These are phyloP conservation scores for Benthosema pterotum DNA, from an alignment of 2,797 vertebrate species.

Conservation along the genomic window DNA sequence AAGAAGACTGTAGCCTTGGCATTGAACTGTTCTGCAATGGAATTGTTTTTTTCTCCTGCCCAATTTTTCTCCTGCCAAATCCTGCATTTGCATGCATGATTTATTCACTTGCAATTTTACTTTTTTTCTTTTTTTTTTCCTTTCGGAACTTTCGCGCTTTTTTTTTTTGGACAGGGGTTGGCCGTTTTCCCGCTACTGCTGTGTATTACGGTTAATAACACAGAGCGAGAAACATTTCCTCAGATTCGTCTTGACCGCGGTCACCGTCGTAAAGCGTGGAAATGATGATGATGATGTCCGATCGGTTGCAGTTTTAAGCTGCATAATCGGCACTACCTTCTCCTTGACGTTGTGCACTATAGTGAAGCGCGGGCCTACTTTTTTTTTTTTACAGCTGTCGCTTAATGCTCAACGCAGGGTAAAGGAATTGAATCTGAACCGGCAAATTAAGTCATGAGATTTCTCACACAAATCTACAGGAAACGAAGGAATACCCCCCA, in stretches of 20 bases:
- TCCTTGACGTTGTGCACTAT: too few species aligned
- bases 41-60: slow-evolving; percentile 20
- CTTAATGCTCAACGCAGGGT: too few species aligned
- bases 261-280: too few species aligned
- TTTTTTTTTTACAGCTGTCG: too few species aligned
- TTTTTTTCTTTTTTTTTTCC: slow-evolving; percentile 38
- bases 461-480: slow-evolving; percentile 25
- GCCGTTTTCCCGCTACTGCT: too few species aligned
- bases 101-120: slow-evolving; percentile 54
- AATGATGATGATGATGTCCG: too few species aligned
- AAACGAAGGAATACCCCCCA: not conserved
- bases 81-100: slow-evolving; percentile 56
- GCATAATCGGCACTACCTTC: too few species aligned
- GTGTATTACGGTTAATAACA: not conserved
- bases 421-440: slow-evolving; percentile 19
- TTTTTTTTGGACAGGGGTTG: slow-evolving; percentile 13
- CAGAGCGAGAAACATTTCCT: too few species aligned
- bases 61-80: slow-evolving; percentile 70
- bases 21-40: slow-evolving; percentile 60
- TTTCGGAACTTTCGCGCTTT: too few species aligned
- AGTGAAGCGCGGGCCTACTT: too few species aligned
- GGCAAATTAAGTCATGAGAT: slow-evolving; percentile 6
- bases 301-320: too few species aligned
- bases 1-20: slow-evolving; percentile 67
- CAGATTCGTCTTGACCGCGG: too few species aligned